Conservation (phyloP, 2,113 vertebrate genomes). For the Cyanoramphus novaezelandiae region DNA sequence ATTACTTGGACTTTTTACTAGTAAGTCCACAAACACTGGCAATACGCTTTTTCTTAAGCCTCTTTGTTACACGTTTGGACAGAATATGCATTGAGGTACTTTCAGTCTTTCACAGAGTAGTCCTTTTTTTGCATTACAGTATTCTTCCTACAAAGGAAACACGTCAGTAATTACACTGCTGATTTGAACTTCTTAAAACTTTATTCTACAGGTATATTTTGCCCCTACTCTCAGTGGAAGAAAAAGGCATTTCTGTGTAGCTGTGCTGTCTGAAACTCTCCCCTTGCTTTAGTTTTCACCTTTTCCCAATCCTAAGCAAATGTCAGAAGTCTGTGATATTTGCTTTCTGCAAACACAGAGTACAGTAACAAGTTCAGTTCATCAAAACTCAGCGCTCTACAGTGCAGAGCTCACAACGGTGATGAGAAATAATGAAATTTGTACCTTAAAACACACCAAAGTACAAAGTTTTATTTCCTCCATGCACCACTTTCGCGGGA, state of each 20-base stretch:
- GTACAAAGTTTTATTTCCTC: fast-evolving
- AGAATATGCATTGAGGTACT: neutral
- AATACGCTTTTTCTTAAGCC: neutral
- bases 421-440: fast-evolving
- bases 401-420: neutral
- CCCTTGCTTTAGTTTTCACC: neutral
- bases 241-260: neutral
- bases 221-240: neutral
- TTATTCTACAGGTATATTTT: neutral
- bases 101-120: neutral
- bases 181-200: neutral
- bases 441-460: fast-evolving
- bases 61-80: neutral
- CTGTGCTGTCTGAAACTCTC: neutral
- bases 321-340: neutral
- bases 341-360: neutral
- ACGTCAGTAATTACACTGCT: neutral
- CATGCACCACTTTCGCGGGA: fast-evolving
- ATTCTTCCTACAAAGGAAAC: neutral
- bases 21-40: neutral
- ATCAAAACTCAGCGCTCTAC: neutral
- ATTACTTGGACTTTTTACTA: neutral
- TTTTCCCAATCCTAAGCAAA: neutral
- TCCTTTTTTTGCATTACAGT: neutral
- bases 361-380: neutral